These are phyloP conservation scores for Augiades crinisus DNA, from an alignment of 2,888 invertebrate species.

Conservation along the genomic window DNA sequence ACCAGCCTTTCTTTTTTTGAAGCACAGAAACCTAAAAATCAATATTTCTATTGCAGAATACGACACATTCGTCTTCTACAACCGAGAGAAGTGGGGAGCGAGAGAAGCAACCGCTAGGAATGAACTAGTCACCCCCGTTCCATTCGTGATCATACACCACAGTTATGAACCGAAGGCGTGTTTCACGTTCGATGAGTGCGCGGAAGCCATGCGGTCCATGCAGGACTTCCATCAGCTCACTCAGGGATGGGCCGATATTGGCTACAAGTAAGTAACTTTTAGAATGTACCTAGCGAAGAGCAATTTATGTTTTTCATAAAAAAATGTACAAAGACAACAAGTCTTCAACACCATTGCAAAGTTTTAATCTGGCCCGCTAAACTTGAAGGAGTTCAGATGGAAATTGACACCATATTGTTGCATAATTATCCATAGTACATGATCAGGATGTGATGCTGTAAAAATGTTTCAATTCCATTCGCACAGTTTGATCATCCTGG, in stretches of 20 bases:
- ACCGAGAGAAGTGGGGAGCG: slow-evolving; percentile 81
- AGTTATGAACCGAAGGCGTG: slow-evolving; percentile 83
- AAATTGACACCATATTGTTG: too few relatives aligned
- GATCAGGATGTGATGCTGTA: too few relatives aligned
- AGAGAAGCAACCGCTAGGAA: slow-evolving; percentile 54
- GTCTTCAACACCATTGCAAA: too few relatives aligned
- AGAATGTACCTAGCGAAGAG: too few relatives aligned
- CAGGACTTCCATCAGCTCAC: slow-evolving; percentile 82
- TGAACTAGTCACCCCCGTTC: slow-evolving; percentile 78
- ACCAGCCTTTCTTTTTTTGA: background rate
- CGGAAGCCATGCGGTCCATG: slow-evolving; percentile 83
- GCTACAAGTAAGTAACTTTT: slow-evolving; percentile 76
- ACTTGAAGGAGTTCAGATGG: too few relatives aligned
- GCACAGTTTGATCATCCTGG: too few relatives aligned
- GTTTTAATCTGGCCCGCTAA: too few relatives aligned
- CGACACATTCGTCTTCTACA: background rate
- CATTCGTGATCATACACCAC: slow-evolving; percentile 86
- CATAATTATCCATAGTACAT: too few relatives aligned
- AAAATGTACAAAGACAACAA: too few relatives aligned
- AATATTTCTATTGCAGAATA: background rate
- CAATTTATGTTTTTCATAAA: too few relatives aligned
- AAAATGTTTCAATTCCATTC: too few relatives aligned
- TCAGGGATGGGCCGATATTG: slow-evolving; percentile 85
- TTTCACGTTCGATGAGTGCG: slow-evolving; percentile 71
- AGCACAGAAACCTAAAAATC: background rate